Evolutionary conservation across 1,140 invertebrate species (phyloP).

Genomic region (Chironomus tepperi): DNA sequence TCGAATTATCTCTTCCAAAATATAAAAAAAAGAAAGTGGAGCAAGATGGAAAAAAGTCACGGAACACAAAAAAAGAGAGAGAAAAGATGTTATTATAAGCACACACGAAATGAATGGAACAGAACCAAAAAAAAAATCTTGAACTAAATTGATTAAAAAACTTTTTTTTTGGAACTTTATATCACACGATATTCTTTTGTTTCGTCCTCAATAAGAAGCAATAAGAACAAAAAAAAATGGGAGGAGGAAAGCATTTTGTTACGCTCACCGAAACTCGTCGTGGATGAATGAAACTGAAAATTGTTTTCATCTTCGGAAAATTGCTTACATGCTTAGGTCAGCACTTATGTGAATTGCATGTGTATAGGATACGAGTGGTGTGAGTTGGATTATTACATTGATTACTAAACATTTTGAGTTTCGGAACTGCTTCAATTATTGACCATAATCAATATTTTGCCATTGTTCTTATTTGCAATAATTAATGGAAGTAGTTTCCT

Average conservation of each 20-base stretch:
- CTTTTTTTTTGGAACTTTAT: not conserved
- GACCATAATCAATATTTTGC: no score
- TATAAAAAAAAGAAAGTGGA: no score
- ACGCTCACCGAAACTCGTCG: not conserved
- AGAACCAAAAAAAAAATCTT: not conserved
- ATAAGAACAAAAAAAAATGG: no score
- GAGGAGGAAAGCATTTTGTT: not conserved
- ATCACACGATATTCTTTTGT: not conserved
- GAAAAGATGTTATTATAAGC: no score
- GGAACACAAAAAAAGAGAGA: no score
- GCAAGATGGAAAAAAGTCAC: no score
- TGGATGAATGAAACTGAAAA: constrained; percentile 8
- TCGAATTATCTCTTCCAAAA: no score
- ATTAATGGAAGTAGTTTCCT: no score
- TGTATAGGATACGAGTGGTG: not conserved
- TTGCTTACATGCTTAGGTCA: constrained; percentile 12
- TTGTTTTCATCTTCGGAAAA: constrained; percentile 8
- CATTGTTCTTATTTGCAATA: no score
- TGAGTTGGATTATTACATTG: not conserved
- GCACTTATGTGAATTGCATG: not conserved
- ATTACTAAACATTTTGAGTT: not conserved
- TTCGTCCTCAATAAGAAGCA: not conserved
- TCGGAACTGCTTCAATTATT: no score
- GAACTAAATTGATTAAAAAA: constrained; percentile 1
- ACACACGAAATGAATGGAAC: not conserved